These are phyloP conservation scores for Zophobas morio DNA, from an alignment of 1,140 invertebrate genomes.

Conservation along the genomic window DNA sequence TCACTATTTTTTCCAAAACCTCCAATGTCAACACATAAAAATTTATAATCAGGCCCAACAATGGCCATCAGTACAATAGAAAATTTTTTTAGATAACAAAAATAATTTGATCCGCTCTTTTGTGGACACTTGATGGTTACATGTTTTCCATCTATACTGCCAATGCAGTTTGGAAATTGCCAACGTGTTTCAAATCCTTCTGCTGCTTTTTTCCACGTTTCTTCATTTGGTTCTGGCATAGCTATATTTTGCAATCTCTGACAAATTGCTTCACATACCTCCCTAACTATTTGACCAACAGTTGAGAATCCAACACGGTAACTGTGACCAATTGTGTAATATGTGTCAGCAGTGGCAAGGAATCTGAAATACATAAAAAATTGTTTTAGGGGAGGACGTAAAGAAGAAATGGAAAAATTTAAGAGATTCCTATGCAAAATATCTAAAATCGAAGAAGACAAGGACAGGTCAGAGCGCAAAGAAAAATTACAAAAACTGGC, in stretches of 20 bases:
- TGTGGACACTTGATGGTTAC: constrained; percentile 62
- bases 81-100: constrained; percentile 65
- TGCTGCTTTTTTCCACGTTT: constrained; percentile 58
- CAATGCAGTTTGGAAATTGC: constrained; percentile 67
- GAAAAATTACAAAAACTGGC: no score
- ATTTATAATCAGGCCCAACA: constrained; percentile 66
- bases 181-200: constrained; percentile 58
- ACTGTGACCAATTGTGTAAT: constrained; percentile 56
- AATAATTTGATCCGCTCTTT: constrained; percentile 64
- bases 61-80: constrained; percentile 67
- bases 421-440: no score
- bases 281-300: constrained; percentile 59
- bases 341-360: constrained; percentile 56
- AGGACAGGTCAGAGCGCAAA: no score
- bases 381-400: background rate
- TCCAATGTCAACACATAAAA: constrained; percentile 67
- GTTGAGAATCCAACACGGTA: constrained; percentile 61
- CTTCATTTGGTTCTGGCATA: constrained; percentile 56
- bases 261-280: constrained; percentile 60
- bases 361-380: constrained; percentile 55
- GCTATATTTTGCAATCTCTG: constrained; percentile 53
- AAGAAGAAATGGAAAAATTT: no score
- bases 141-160: constrained; percentile 68
- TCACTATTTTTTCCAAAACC: constrained; percentile 66
- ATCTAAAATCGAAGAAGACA: no score